These are phyloP conservation scores for Ellobium chinense DNA, from an alignment of 2,888 invertebrate genomes.

Conservation along the genomic window DNA sequence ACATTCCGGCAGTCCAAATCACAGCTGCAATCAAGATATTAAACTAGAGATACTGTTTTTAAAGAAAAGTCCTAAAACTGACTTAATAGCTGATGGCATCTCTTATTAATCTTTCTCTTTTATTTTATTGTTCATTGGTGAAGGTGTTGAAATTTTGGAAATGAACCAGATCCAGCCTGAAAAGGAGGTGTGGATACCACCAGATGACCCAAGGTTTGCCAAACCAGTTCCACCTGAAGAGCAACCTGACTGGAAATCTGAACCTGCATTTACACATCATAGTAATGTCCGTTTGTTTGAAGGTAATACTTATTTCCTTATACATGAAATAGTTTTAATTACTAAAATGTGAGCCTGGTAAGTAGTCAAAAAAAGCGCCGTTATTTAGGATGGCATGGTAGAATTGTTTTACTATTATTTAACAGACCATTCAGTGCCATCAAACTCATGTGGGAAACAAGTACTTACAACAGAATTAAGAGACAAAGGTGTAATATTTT, in stretches of 20 bases:
- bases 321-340: background rate
- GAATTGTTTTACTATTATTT: too few species aligned
- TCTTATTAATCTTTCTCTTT: background rate
- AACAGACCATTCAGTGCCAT: too few species aligned
- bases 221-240: slow-evolving; percentile 23
- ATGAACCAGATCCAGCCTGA: slow-evolving; percentile 14
- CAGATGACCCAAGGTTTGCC: slow-evolving; percentile 36
- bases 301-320: too few species aligned
- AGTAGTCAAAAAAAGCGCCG: background rate
- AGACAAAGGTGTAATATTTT: too few species aligned
- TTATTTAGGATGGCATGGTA: too few species aligned
- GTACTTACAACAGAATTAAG: too few species aligned
- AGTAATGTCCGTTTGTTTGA: slow-evolving; percentile 37
- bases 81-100: too few species aligned
- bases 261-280: slow-evolving; percentile 24
- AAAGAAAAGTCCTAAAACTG: too few species aligned
- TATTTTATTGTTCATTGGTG: background rate
- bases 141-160: slow-evolving; percentile 29
- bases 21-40: too few species aligned
- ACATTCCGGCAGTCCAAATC: too few species aligned
- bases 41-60: too few species aligned
- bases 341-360: background rate
- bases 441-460: too few species aligned
- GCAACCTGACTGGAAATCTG: slow-evolving; percentile 33
- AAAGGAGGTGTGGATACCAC: slow-evolving; percentile 5